Base-by-base conservation (phyloP, 1,140 invertebrate species). In the Samia ricini region DNA sequence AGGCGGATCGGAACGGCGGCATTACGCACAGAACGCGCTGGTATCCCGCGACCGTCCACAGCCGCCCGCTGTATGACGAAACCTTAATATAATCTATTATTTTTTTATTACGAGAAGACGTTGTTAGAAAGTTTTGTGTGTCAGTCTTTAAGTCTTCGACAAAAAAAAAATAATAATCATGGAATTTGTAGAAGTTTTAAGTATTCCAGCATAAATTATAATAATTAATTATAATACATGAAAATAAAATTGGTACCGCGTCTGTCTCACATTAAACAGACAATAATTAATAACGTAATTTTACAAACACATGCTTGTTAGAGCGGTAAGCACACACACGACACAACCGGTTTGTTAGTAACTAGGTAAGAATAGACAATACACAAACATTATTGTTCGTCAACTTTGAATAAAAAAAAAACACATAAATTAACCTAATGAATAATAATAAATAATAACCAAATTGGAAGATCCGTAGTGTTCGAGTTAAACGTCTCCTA, bases 151-250 rank as follows among this genome's bases (percentile, higher is more conserved):
- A 76, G 68, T 71, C 62, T 71, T 81, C 65, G 64, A 66, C 63
- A 52, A 23, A 7, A 52, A 20, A 15, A 15, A 23, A 68, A 60
- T 23, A 67, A 67, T 56, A 63, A 58, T 33, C 69, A 64, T 76
- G 69, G 64, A 74, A 76, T 71, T 68, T 24, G 59, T 60, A 61
- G 57, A 59, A 67, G 54, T 66, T 63, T 68, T 51, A 62, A 58
- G 61, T 83, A 88, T 88, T 90, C 85, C 88, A 90, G 84, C 85
- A 89, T 89, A 90, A 90, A 90, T 88, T 86, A 90, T 76, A 83
- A 73, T 66, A 79, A 77, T 67, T 15, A 48, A 76, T 60, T 71
- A 66, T 72, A 57, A 33, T 4, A 15, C 4, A 50, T 19, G 22
- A 52, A 23, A 22, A 74, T 62, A 70, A 49, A 72, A 70, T 69